phyloP scores from a whole-genome alignment of 2,113 vertebrate species.

The Rafetus swinhoei region DNA sequence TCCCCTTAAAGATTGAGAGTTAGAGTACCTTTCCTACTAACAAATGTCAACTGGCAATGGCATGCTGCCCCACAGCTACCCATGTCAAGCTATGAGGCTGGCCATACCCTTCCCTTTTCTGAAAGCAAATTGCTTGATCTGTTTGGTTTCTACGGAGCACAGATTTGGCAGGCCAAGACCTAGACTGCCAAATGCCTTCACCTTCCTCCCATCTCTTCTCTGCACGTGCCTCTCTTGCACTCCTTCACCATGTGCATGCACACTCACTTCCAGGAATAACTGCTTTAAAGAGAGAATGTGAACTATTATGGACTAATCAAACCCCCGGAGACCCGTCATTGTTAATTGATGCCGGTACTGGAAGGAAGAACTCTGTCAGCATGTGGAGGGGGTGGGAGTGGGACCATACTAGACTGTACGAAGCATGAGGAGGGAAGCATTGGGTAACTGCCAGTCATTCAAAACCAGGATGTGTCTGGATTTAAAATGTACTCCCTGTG shows the following conservation, averaged over 20 bases:
- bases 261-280: neutral
- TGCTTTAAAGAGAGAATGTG: neutral
- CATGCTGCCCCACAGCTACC: rapidly evolving
- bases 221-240: neutral
- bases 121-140: rapidly evolving
- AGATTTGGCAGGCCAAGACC: neutral
- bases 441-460: neutral
- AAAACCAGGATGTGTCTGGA: neutral
- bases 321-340: neutral
- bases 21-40: neutral
- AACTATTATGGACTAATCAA: neutral
- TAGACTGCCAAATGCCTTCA: neutral
- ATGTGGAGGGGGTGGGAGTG: too few species aligned
- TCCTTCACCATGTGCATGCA: rapidly evolving
- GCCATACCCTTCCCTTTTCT: neutral
- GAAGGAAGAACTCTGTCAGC: too few species aligned
- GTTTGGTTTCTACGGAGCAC: neutral
- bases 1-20: neutral
- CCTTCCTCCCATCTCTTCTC: neutral
- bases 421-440: neutral
- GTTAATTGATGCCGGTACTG: neutral
- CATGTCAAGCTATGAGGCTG: rapidly evolving
- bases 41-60: neutral
- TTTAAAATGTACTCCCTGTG: neutral
- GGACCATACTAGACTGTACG: neutral